Evolutionary conservation across 2,113 vertebrate species (phyloP), one percentile per base, ranked within the genome.

Genomic region (Amblyornis subalaris): DNA sequence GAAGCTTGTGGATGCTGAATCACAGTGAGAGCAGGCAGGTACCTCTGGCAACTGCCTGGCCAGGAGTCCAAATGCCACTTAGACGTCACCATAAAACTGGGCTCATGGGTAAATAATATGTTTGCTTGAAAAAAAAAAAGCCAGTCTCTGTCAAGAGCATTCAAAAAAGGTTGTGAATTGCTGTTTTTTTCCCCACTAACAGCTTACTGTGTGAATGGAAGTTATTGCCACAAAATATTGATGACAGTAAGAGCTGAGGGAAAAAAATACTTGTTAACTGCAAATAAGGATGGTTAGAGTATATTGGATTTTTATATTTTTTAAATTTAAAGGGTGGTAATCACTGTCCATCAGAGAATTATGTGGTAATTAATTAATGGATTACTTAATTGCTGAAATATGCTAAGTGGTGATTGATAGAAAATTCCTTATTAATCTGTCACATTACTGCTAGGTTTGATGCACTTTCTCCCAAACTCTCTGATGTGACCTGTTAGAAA

Each of bases 351-450:
- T 86, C 40, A n/a, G 38, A 77, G 16, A 81, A 67, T 78, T 77
- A 66, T 44, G 11, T 55, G 33, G 12, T 55, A 57, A 89, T 89
- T 89, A 47, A 48, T 58, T 71, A 82, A 71, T 70, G 7, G 35
- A 51, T 75, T 45, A 62, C 33, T 87, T 53, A 90, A 90, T 77
- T 22, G 75, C 31, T 72, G 29, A 64, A 66, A 73, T 61, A 28
- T 77, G 25, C 45, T 48, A 55, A 40, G 24, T 60, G 36, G 25
- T 61, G 35, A 69, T 79, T 69, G 70, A 33, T 51, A 78, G 50
- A 90, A 90, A 90, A 73, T 73, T 85, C 50, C 42, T 7, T 33
- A 21, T 65, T 91, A 62, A 82, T 69, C 62, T 64, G 22, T 78
- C 33, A 35, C 65, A 31, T 75, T 81, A 54, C 57, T 82, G 38